Conservation (phyloP, 2,888 invertebrate genomes). For the Nasonia oneida region DNA sequence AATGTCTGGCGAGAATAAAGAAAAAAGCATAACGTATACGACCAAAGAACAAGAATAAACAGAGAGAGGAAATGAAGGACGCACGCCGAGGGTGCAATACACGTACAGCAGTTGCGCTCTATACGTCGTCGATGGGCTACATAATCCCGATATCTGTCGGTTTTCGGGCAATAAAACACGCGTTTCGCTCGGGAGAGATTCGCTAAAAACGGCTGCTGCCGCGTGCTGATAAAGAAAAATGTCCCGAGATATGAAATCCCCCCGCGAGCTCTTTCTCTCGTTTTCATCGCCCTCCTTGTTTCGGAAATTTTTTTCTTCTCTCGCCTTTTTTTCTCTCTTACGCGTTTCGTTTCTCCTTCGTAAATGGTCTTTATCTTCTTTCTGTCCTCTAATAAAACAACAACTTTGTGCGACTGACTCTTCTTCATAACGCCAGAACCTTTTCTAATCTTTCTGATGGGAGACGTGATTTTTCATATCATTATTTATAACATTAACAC, state of each 20-base stretch:
- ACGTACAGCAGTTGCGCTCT: conserved; percentile 36
- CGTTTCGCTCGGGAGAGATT: conserved; percentile 70
- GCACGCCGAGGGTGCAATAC: conserved; percentile 35
- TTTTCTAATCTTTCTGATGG: not conserved
- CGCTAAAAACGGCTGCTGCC: conserved; percentile 71
- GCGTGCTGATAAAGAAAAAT: conserved; percentile 76
- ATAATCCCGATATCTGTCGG: conserved; percentile 82
- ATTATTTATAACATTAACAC: not conserved
- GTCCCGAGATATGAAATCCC: conserved; percentile 75
- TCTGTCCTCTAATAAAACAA: conserved; percentile 51
- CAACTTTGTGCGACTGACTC: conserved; percentile 27
- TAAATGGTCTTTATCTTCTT: conserved; percentile 44
- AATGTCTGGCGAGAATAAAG: not conserved
- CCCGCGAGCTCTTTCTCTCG: conserved; percentile 61
- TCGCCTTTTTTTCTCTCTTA: conserved; percentile 24
- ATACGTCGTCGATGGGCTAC: conserved; percentile 67
- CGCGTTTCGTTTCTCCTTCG: conserved; percentile 14
- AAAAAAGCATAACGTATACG: not conserved
- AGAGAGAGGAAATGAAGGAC: conserved; percentile 5
- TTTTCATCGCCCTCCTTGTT: conserved; percentile 54
- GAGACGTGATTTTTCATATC: not conserved
- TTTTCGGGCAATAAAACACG: conserved; percentile 84
- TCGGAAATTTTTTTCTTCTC: conserved; percentile 33
- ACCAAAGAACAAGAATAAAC: conserved; percentile 32
- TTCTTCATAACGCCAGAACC: not conserved